phyloP scores from a whole-genome alignment of 1,140 invertebrate genomes.

The Bombus difficillimus region DNA sequence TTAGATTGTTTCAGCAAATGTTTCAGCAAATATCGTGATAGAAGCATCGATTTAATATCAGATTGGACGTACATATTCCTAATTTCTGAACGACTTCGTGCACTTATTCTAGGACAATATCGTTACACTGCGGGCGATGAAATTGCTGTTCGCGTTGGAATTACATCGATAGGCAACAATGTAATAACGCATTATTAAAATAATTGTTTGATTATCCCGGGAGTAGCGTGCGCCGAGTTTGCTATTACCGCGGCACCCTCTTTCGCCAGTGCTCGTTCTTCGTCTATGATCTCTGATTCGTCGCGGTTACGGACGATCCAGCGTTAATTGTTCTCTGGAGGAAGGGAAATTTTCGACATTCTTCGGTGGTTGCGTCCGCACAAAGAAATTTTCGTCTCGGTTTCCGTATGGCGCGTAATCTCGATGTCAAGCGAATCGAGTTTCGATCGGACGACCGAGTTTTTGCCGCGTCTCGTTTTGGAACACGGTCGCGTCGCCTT shows the following conservation, averaged over 20 bases:
- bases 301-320: too few species aligned
- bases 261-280: not conserved
- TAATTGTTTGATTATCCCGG: slow-evolving; percentile 37
- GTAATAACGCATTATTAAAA: slow-evolving; percentile 48
- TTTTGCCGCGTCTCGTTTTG: slow-evolving; percentile 15
- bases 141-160: slow-evolving; percentile 15
- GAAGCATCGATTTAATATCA: not conserved
- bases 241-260: not conserved
- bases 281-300: slow-evolving; percentile 4
- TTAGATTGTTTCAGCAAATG: not conserved
- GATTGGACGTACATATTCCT: not conserved
- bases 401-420: not conserved
- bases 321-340: not conserved
- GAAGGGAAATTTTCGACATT: not conserved
- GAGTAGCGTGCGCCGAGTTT: slow-evolving; percentile 4
- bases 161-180: slow-evolving; percentile 41
- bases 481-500: slow-evolving; percentile 49
- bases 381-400: not conserved
- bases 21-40: not conserved
- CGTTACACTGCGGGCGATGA: slow-evolving; percentile 21
- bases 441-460: slow-evolving; percentile 1
- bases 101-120: not conserved
- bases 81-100: not conserved
- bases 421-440: not conserved
- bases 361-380: not conserved